Evolutionary conservation across 2,113 vertebrate species (phyloP).

Genomic region (Carassius auratus): DNA sequence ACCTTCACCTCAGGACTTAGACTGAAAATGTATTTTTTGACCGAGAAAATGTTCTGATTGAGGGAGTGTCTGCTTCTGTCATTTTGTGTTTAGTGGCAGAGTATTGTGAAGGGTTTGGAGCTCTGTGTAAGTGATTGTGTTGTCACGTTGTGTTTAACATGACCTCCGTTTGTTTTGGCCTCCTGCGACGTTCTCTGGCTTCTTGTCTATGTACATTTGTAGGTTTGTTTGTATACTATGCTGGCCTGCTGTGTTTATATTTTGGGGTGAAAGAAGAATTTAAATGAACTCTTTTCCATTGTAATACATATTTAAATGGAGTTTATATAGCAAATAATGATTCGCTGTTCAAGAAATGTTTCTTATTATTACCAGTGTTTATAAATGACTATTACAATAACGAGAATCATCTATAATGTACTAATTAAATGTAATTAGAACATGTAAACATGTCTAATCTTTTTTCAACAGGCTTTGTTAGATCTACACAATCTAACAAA

Average conservation of each 20-base stretch:
- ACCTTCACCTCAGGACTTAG: constrained; percentile 6
- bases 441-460: too few species aligned
- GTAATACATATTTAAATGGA: too few species aligned
- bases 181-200: background rate
- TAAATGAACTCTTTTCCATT: too few species aligned
- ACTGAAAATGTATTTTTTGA: background rate
- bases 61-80: background rate
- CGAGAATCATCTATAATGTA: too few species aligned
- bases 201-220: background rate
- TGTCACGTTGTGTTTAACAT: background rate
- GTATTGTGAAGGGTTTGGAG: background rate
- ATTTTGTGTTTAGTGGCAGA: constrained; percentile 28
- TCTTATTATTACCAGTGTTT: too few species aligned
- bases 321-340: too few species aligned
- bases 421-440: too few species aligned
- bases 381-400: too few species aligned
- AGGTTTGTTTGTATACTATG: background rate
- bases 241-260: background rate
- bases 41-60: background rate
- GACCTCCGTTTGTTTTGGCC: background rate
- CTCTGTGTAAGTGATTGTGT: background rate
- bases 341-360: too few species aligned
- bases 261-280: too few species aligned
- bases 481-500: too few species aligned
- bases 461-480: background rate